Conservation (phyloP, 2,797 vertebrate genomes). For the Epinephelus coioides region DNA sequence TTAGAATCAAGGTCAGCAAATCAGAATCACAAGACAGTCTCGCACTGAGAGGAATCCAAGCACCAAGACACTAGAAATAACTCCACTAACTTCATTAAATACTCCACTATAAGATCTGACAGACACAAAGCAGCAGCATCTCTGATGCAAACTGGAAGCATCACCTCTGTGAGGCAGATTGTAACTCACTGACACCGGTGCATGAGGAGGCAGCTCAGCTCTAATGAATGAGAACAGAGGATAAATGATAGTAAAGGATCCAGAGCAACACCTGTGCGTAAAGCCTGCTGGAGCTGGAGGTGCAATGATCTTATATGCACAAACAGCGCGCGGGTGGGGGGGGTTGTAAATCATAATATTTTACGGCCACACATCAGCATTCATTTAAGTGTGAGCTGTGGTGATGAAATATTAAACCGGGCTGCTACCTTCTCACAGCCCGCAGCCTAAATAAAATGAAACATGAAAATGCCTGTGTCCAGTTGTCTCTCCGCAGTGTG, state of each 20-base stretch:
- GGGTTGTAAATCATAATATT: neutral
- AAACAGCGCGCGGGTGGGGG: neutral
- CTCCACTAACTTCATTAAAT: constrained; percentile 47
- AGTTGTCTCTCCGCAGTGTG: constrained; percentile 65
- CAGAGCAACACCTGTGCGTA: constrained; percentile 39
- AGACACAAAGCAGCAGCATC: constrained; percentile 16
- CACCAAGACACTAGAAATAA: constrained; percentile 30
- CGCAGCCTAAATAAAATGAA: constrained; percentile 49
- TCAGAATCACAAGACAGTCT: constrained; percentile 7
- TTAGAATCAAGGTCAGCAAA: constrained; percentile 47
- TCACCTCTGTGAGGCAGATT: constrained; percentile 6
- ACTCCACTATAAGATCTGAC: neutral
- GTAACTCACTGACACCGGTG: constrained; percentile 1
- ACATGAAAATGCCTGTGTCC: constrained; percentile 45
- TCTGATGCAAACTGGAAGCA: constrained; percentile 6
- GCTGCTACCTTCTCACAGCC: constrained; percentile 50
- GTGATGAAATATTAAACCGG: constrained; percentile 25
- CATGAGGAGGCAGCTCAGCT: neutral
- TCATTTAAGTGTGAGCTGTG: constrained; percentile 35
- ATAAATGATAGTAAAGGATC: neutral
- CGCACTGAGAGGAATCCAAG: neutral
- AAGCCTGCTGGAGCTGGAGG: constrained; percentile 7
- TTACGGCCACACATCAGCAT: constrained; percentile 21
- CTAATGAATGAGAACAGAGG: neutral
- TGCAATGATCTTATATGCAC: neutral